Evolutionary conservation across 2,888 invertebrate species (phyloP), one percentile per base, ranked within the genome.

Genomic region (Clepsis dumicolana): DNA sequence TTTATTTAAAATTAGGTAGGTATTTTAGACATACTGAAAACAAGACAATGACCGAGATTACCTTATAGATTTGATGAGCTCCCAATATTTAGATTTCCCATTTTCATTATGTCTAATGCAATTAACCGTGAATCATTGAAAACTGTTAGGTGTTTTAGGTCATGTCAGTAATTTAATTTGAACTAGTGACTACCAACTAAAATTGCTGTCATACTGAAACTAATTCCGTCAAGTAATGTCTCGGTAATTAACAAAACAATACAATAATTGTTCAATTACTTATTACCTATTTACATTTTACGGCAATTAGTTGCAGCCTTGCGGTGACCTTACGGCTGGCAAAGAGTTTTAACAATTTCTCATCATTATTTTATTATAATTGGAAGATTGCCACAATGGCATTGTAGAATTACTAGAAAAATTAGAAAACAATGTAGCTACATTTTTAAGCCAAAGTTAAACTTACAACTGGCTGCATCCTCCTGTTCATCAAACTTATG

Each of bases 341-440:
- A 21, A 5, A 21, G 21, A 41, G 24, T 61, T 48, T 64, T 21
- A 66, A 67, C 50, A 62, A 62, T 67, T 67, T 67, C 66, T 67
- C 66, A 67, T 38, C 62, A 27, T 67, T 67, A 50, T 57, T 62
- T 67, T 67, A 50, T 57, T 62, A n/a, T 67, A 67, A 67, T 62
- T 57, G 48, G 60, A 44, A 29, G 25, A 44, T 66, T 66, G 54
- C 66, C 53, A 44, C 61, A 57, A 35, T 67, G 44, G 24, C 53
- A 35, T 62, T 67, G 50, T 50, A 48, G 24, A 66, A 61, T 44
- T 61, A 61, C 56, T 48, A 14, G 35, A 21, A 21, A 21, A 48
- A n/a, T n/a, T n/a, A n/a, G n/a, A n/a, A n/a, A n/a, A n/a, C n/a
- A n/a, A n/a, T n/a, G n/a, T n/a, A n/a, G n/a, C n/a, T n/a, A n/a